Percentiles rank a stretch among this genome's conserved stretches.
Evolutionary conservation across 2,888 invertebrate species (phyloP).

Genomic region (Autographa gamma): DNA sequence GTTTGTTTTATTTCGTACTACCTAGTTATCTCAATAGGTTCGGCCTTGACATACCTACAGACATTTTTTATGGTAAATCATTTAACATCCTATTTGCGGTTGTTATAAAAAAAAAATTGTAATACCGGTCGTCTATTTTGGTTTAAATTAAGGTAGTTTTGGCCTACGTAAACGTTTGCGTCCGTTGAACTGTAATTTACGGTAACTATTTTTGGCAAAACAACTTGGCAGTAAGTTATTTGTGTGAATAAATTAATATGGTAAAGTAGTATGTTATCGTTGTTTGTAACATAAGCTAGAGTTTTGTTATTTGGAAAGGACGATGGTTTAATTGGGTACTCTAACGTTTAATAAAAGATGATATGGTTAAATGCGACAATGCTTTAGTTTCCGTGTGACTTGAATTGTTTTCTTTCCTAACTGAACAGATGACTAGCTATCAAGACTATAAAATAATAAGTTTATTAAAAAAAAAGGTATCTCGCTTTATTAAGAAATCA

Average conservation of each 20-base stretch:
- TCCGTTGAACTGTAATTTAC: slow-evolving; percentile 30
- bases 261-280: background rate
- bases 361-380: background rate
- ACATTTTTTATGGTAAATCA: no score
- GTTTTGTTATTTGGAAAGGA: background rate
- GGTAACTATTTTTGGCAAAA: slow-evolving; percentile 23
- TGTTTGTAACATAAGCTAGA: background rate
- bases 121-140: background rate
- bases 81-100: background rate
- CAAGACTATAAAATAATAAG: background rate
- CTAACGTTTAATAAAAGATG: background rate
- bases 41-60: background rate
- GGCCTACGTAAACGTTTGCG: slow-evolving; percentile 20
- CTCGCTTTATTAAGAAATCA: background rate
- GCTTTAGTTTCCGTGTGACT: no score
- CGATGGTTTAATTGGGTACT: background rate
- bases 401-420: no score
- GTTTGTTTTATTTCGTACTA: no score
- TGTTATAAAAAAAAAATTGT: background rate
- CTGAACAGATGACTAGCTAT: background rate
- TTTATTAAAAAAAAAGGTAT: background rate
- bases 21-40: no score
- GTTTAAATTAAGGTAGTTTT: slow-evolving; percentile 9
- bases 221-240: background rate
- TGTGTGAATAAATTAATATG: slow-evolving; percentile 8